These are phyloP conservation scores for cat (Felis catus) DNA, from an alignment of 2,113 vertebrate species.

Conservation along the genomic window F.catus_Fca126_mat1.0 CM031414.1:62054501-62055000, in stretches of 20 bases:
- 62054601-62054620: background rate
- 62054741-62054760: constrained; percentile 42
- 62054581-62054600: background rate
- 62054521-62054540: background rate
- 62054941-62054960: background rate
- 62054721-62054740: background rate
- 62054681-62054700: constrained; percentile 42
- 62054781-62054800: background rate
- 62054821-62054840: background rate
- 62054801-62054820: background rate
- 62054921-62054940: background rate
- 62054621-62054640: background rate
- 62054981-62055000: background rate
- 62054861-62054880: background rate
- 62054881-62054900: background rate
- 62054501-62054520: background rate
- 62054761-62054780: background rate
- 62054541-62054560: background rate
- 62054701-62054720: background rate
- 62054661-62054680: background rate
- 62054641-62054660: constrained; percentile 35
- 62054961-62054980: background rate
- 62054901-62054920: background rate
- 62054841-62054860: background rate
- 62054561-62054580: background rate